Evolutionary conservation across 1,140 invertebrate genomes (phyloP), one percentile per base, ranked within the genome.

Genomic region (Arion vulgaris): DNA sequence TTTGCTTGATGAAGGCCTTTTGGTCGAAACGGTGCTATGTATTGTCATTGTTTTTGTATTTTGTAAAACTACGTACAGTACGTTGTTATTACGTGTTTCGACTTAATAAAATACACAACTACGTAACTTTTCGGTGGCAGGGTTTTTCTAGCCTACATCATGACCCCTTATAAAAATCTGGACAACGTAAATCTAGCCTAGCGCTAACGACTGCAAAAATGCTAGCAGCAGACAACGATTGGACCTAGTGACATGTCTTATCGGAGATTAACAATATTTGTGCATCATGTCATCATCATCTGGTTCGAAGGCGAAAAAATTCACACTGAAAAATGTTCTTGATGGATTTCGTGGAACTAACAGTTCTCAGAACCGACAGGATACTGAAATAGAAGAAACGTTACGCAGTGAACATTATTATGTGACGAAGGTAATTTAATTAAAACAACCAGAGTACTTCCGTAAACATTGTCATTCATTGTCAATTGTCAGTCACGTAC

Each of bases 361-460:
- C 36, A 87, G 86, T 79, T 84, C 86, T 34, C 89, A 90, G 82
- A 87, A 85, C 74, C 76, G 76, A n/a, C 76, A 57, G 36, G 90
- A 91, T 74, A 87, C 82, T 68, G 90, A 90, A 76, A 88, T 91
- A 72, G 89, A 90, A 81, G 90, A 91, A 82, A 89, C 87, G 9
- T 81, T 91, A 69, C 88, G 87, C 68, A 86, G 88, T 17, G 89
- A 89, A 62, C 89, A 91, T 84, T 88, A 89, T 80, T 86, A 89
- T 86, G 87, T 89, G 62, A 87, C 86, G 86, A 91, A 91, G 87
- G 90, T 91, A 85, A 82, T 83, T 57, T 45, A 45, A 45, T 7
- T 15, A 45, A 5, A 7, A 15, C 41, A 45, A 15, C 15, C 5
- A 7, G 41, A n/a, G 53, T 4, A 57, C 53, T 57, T 57, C 19